phyloP scores from a whole-genome alignment of 2,113 vertebrate species.

The Mustela lutreola region DNA sequence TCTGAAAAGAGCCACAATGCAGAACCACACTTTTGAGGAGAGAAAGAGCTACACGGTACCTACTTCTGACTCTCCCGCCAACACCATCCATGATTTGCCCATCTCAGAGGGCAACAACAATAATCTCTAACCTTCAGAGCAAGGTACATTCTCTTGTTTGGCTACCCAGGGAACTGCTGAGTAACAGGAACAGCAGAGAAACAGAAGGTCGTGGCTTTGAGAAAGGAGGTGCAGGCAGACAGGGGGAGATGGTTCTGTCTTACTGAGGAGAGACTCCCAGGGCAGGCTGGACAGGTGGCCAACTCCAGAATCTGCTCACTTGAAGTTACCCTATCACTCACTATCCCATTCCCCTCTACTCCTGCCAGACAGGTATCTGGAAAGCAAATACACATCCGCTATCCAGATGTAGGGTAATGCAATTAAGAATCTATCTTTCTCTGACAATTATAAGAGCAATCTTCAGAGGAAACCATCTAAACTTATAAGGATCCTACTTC shows the following conservation, averaged over 20 bases:
- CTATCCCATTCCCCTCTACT: neutral
- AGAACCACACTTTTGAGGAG: slow-evolving; percentile 16
- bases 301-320: neutral
- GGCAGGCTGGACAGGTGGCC: neutral
- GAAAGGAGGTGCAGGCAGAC: neutral
- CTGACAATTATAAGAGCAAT: slow-evolving; percentile 81
- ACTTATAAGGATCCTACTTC: slow-evolving; percentile 76
- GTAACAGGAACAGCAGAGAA: neutral
- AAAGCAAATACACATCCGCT: slow-evolving; percentile 46
- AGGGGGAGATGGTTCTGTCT: neutral
- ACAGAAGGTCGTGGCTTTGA: neutral
- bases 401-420: slow-evolving; percentile 74
- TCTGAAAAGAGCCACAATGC: slow-evolving; percentile 64
- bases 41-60: slow-evolving; percentile 46
- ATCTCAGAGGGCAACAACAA: neutral
- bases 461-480: slow-evolving; percentile 80
- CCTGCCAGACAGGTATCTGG: slow-evolving; percentile 62
- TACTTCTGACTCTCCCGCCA: neutral
- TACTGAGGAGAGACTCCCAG: neutral
- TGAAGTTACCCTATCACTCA: neutral
- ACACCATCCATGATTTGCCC: neutral
- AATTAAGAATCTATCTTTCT: slow-evolving; percentile 84
- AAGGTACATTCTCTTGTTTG: rapidly evolving
- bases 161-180: rapidly evolving
- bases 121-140: neutral